These are phyloP conservation scores for Melanotaenia boesemani DNA, from an alignment of 2,797 vertebrate genomes.

Conservation along the genomic window DNA sequence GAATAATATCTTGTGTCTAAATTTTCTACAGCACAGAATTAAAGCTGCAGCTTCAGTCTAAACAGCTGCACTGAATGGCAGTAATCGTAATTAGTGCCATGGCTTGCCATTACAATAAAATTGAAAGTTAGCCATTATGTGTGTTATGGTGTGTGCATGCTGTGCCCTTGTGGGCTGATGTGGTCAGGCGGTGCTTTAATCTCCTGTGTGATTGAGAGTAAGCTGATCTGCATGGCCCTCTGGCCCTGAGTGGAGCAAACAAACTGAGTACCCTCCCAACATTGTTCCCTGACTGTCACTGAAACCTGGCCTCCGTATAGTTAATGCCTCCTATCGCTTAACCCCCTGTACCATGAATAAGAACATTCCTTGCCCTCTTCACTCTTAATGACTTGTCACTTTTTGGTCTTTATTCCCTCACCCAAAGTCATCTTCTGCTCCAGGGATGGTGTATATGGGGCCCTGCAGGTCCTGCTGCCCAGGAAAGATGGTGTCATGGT, in stretches of 20 bases:
- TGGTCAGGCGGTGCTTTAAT: conserved; percentile 67
- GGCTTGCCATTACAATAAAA: conserved; percentile 51
- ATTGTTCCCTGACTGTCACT: conserved; percentile 30
- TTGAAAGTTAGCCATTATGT: conserved; percentile 42
- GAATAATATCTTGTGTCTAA: conserved; percentile 11
- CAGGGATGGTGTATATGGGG: conserved; percentile 88
- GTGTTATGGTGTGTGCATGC: conserved; percentile 27
- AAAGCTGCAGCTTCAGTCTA: conserved; percentile 22
- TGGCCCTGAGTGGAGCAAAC: conserved; percentile 36
- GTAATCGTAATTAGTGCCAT: conserved; percentile 34
- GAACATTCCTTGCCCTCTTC: background rate
- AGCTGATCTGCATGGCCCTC: conserved; percentile 68
- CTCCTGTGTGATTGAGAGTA: conserved; percentile 65
- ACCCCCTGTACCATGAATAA: background rate
- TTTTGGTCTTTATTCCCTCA: conserved; percentile 56
- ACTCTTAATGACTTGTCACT: background rate
- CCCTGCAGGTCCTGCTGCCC: conserved; percentile 90
- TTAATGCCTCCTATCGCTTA: background rate
- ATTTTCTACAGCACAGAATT: conserved; percentile 5
- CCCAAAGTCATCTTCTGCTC: conserved; percentile 93
- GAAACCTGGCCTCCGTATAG: conserved; percentile 42
- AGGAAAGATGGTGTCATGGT: conserved; percentile 94
- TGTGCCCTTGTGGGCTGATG: conserved; percentile 38
- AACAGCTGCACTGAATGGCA: conserved; percentile 39
- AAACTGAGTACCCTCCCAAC: conserved; percentile 22